Percentiles rank a stretch among this genome's conserved stretches.
Evolutionary conservation across 2,797 vertebrate genomes (phyloP).

Genomic region (Mormyrops boulengeri): DNA sequence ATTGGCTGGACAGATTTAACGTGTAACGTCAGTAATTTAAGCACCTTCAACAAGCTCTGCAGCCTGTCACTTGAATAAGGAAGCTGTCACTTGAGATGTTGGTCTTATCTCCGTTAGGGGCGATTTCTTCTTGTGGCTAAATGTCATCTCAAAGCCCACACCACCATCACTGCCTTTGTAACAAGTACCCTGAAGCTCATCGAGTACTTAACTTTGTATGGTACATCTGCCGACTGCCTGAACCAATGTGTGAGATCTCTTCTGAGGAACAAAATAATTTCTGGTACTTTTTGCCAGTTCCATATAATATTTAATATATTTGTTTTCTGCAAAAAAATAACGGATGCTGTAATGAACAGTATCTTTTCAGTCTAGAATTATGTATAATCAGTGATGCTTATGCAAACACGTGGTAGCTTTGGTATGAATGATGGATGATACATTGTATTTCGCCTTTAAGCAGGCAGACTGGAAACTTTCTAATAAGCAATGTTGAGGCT

Average conservation of each 20-base stretch:
- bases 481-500: background rate
- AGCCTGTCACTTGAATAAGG: conserved; percentile 8
- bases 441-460: background rate
- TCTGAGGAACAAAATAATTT: background rate
- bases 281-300: background rate
- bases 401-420: background rate
- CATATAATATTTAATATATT: background rate
- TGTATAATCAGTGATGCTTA: background rate
- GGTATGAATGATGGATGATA: background rate
- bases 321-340: background rate
- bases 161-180: background rate
- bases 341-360: background rate
- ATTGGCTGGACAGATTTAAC: background rate
- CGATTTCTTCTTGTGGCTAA: conserved; percentile 24
- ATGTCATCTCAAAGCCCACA: background rate
- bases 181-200: conserved; percentile 14
- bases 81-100: background rate
- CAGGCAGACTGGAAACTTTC: background rate
- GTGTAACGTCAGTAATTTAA: background rate
- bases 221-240: background rate
- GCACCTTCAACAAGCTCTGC: background rate
- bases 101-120: conserved; percentile 30
- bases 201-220: background rate
- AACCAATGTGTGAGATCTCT: background rate
- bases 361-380: background rate